These are phyloP conservation scores for Anoplius nigerrimus DNA, from an alignment of 2,888 invertebrate species.

Conservation along the genomic window DNA sequence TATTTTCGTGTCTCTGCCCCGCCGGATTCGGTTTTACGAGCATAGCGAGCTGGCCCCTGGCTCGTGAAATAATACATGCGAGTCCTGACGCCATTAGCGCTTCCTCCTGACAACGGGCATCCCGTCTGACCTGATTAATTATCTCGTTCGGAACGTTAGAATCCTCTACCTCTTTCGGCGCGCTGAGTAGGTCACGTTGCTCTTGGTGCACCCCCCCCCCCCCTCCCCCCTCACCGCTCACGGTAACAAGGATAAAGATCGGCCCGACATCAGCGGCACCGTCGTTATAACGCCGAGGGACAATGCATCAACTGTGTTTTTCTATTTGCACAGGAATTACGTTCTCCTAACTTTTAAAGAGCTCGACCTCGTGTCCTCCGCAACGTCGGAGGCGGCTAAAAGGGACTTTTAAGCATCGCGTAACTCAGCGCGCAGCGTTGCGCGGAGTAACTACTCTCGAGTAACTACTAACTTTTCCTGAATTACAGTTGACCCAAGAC, in stretches of 20 bases:
- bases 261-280: too few species aligned
- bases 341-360: constrained; percentile 51
- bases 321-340: constrained; percentile 1
- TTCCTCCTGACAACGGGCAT: too few species aligned
- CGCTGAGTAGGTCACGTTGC: too few species aligned
- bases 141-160: too few species aligned
- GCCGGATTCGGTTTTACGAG: constrained; percentile 4
- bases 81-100: too few species aligned
- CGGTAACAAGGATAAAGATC: too few species aligned
- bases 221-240: too few species aligned
- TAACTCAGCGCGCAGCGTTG: constrained; percentile 68
- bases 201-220: too few species aligned
- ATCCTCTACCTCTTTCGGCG: too few species aligned
- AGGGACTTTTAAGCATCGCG: constrained; percentile 63
- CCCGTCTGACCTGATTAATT: too few species aligned
- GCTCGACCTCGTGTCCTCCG: constrained; percentile 45
- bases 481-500: constrained; percentile 50
- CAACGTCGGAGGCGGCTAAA: constrained; percentile 48
- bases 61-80: background rate
- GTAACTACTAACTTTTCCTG: constrained; percentile 54
- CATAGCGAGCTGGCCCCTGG: background rate
- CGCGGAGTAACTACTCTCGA: constrained; percentile 33
- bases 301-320: too few species aligned
- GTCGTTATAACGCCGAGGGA: too few species aligned
- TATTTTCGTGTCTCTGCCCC: constrained; percentile 35